Percentiles rank a stretch among this genome's conserved stretches.
These are phyloP conservation scores for Aplysia californica DNA, from an alignment of 1,140 invertebrate species.

Conservation along the genomic window DNA sequence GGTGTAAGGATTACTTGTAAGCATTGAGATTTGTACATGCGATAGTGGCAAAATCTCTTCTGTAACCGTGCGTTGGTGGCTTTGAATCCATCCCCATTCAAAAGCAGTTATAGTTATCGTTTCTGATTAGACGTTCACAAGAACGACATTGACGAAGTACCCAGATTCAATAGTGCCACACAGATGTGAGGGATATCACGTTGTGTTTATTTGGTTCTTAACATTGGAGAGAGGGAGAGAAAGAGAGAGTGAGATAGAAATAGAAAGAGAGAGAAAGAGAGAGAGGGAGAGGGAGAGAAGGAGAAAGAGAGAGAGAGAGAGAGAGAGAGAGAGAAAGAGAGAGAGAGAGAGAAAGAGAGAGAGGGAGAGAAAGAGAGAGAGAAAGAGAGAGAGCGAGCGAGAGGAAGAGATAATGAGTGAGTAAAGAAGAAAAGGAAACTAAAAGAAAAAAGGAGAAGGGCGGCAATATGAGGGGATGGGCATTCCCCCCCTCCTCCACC, in stretches of 20 bases:
- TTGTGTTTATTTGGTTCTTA: too few relatives aligned
- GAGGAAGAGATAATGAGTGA: not conserved
- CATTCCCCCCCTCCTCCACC: not conserved
- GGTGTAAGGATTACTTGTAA: too few relatives aligned
- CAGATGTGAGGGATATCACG: too few relatives aligned
- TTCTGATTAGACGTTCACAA: too few relatives aligned
- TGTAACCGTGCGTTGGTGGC: too few relatives aligned
- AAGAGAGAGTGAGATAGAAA: not conserved
- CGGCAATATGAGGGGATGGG: not conserved
- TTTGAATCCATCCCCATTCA: too few relatives aligned
- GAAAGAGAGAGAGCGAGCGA: not conserved
- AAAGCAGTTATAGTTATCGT: too few relatives aligned
- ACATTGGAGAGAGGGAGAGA: constrained; percentile 8
- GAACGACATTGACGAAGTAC: too few relatives aligned
- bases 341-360: not conserved
- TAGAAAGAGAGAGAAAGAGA: not conserved
- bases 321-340: not conserved
- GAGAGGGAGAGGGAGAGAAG: constrained; percentile 3
- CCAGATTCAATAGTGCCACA: too few relatives aligned
- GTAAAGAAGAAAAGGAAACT: not conserved
- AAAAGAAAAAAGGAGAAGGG: not conserved
- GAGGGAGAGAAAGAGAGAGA: constrained; percentile 15
- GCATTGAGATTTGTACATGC: too few relatives aligned
- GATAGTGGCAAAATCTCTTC: too few relatives aligned
- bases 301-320: constrained; percentile 12